Base-by-base conservation (phyloP, 1,140 invertebrate genomes). In the Coelopa frigida region DNA sequence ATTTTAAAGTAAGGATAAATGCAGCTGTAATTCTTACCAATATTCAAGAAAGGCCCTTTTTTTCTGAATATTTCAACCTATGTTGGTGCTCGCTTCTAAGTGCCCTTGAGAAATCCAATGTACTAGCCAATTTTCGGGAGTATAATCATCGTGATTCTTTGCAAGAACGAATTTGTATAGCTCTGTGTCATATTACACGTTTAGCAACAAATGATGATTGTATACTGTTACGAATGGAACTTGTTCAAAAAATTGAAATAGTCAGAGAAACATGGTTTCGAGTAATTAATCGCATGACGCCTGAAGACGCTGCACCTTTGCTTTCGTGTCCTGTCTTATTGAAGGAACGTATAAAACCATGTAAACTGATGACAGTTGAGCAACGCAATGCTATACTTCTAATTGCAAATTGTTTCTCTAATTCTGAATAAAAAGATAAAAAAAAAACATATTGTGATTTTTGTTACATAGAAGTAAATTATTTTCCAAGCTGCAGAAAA, bases 141-240 rank as follows among this genome's bases (percentile, higher is more conserved):
- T 90, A 86, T 62, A 79, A 82, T 54, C 87, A 91, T 69, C 78
- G 82, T 39, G 86, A 89, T 56, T 79, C 80, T 55, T 71, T 87
- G 20, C 73, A 81, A 36, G 80, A 84, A 54, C 84, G 70, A 40
- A 43, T 70, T 1, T 68, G 62, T 17, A 43, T 61, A 15, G 54
- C 61, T 39, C 54, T 68, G 7, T 55, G 55, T 11, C 60, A 68
- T 42, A 45, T 68, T 11, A 44, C 68, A 21, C 26, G 22, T 2
- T 35, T 60, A n/a, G 54, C 57, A 5, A 47, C 31, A 1, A 10
- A 46, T 17, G 49, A 57, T 3, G 64, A 68, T 48, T 42, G 60
- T 23, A 49, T 24, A 44, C 36, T 3, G 24, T 55, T 57, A 3
- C 41, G 49, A 20, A 50, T 32, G 24, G 10, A 55, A 53, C 21